Evolutionary conservation across 2,797 vertebrate species (phyloP).

Genomic region (Eremophila alpestris): DNA sequence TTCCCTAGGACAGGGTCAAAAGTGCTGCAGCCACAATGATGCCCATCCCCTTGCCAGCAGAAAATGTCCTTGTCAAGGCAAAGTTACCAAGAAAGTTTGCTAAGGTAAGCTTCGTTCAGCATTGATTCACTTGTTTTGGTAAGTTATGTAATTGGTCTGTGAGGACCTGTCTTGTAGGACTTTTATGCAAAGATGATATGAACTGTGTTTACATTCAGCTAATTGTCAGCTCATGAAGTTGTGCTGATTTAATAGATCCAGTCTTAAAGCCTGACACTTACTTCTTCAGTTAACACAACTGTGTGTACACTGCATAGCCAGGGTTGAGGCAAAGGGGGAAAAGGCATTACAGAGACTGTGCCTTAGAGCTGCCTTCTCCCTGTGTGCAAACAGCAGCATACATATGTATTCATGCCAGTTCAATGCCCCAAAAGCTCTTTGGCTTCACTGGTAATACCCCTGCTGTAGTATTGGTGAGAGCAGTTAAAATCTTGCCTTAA

Average conservation of each 20-base stretch:
- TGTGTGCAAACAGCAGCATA: neutral
- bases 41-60: slow-evolving; percentile 39
- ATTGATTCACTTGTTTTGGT: slow-evolving; percentile 15
- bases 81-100: neutral
- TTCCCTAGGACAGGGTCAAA: slow-evolving; percentile 39
- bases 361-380: neutral
- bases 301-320: neutral
- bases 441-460: neutral
- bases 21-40: slow-evolving; percentile 35
- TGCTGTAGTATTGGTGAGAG: neutral
- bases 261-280: neutral
- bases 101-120: slow-evolving; percentile 24
- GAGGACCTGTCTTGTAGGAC: neutral
- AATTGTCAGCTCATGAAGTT: neutral
- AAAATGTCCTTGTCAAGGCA: slow-evolving; percentile 42
- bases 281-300: neutral
- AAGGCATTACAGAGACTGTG: neutral
- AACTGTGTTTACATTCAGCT: neutral
- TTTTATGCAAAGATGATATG: neutral
- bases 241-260: neutral
- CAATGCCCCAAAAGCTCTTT: neutral
- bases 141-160: neutral
- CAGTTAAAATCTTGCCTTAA: neutral
- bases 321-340: neutral
- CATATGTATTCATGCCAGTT: neutral